Conservation (phyloP, 1,140 invertebrate species). For the Battus philenor region DNA sequence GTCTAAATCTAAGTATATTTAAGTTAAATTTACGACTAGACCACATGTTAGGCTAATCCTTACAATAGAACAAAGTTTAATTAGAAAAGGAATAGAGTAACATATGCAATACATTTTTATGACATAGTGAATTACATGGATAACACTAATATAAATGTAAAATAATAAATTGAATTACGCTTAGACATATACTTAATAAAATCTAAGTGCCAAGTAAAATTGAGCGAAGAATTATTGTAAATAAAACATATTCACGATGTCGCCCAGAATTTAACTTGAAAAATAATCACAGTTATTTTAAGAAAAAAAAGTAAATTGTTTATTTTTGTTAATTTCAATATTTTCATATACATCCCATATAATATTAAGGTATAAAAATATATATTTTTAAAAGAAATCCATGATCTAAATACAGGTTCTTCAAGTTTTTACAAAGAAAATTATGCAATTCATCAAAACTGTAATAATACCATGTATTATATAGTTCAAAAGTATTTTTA, state of each 20-base stretch:
- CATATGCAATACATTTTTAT: no score
- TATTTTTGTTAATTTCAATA: no score
- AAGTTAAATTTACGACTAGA: constrained; percentile 34
- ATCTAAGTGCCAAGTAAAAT: constrained; percentile 7
- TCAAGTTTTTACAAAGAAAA: constrained; percentile 1
- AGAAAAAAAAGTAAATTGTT: no score
- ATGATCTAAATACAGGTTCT: no score
- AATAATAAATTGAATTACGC: neutral
- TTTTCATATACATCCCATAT: no score
- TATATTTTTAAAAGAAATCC: neutral
- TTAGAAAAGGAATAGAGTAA: no score
- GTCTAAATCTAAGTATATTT: constrained; percentile 27
- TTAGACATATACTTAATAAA: neutral
- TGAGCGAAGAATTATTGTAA: constrained; percentile 5
- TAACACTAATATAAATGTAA: neutral
- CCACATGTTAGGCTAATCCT: constrained; percentile 28
- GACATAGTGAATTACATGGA: neutral
- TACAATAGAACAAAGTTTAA: no score
- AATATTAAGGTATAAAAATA: no score
- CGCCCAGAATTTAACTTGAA: no score
- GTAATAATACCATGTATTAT: neutral
- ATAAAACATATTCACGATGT: no score
- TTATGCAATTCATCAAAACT: neutral
- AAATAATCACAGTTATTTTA: no score
- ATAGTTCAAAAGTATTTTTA: neutral